These are phyloP conservation scores for Oxyura jamaicensis DNA, from an alignment of 2,113 vertebrate genomes.

Conservation along the genomic window DNA sequence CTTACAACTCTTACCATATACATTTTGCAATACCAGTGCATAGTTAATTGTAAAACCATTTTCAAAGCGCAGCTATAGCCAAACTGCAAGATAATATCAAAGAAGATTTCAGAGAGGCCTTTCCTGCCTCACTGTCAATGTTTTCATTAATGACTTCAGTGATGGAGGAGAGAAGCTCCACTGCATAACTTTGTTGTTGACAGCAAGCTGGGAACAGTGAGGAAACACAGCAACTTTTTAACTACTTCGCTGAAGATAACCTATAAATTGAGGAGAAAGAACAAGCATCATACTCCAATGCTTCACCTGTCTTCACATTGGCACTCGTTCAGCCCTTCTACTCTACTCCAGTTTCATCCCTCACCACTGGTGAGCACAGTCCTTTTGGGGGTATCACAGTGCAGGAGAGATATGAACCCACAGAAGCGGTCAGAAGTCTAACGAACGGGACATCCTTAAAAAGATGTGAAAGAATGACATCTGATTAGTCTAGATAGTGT, in stretches of 20 bases:
- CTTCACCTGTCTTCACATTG: not conserved
- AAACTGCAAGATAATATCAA: not conserved
- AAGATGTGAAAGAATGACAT: not conserved
- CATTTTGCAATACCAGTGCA: not conserved
- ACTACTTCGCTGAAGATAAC: not conserved
- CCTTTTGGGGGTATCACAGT: not conserved
- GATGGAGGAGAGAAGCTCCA: not conserved
- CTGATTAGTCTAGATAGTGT: not conserved
- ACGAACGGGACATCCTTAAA: no score
- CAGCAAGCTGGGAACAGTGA: not conserved
- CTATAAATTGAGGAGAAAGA: not conserved
- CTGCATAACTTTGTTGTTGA: fast-evolving
- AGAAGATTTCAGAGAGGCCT: not conserved
- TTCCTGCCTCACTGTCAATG: not conserved
- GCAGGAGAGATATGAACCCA: not conserved
- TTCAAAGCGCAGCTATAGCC: not conserved
- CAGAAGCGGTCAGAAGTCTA: not conserved
- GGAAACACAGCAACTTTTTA: not conserved
- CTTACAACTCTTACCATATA: not conserved
- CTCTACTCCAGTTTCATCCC: not conserved
- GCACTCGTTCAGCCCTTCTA: not conserved
- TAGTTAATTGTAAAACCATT: not conserved
- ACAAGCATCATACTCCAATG: not conserved
- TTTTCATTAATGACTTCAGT: not conserved
- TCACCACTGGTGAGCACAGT: fast-evolving